Percentiles rank a stretch among this genome's conserved stretches.
Evolutionary conservation across 2,888 invertebrate genomes (phyloP).

Genomic region (Physocephala rufipes): DNA sequence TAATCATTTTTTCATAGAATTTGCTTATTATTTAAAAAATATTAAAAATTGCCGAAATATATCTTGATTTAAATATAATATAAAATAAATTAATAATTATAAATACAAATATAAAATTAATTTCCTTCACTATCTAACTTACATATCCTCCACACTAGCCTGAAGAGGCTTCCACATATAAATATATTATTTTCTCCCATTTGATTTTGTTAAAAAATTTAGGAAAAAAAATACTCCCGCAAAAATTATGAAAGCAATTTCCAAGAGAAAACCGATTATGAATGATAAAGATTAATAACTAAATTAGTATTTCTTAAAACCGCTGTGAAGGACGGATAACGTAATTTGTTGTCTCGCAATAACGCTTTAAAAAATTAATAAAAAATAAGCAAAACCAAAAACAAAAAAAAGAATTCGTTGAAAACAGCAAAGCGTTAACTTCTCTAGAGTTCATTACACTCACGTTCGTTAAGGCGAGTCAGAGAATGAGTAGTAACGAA

Average conservation of each 20-base stretch:
- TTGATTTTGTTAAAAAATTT: not conserved
- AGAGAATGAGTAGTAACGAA: constrained; percentile 56
- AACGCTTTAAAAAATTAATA: too few species aligned
- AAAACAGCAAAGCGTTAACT: constrained; percentile 25
- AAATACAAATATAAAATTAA: too few species aligned
- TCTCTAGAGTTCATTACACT: constrained; percentile 59
- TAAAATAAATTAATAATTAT: too few species aligned
- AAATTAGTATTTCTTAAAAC: constrained; percentile 3
- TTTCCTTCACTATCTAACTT: too few species aligned
- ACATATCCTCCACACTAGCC: too few species aligned
- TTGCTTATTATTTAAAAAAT: too few species aligned
- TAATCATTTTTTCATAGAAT: too few species aligned
- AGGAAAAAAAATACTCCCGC: too few species aligned
- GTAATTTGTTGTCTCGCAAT: not conserved
- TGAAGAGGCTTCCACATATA: not conserved
- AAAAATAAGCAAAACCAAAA: not conserved
- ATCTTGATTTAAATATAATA: too few species aligned
- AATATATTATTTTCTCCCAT: not conserved
- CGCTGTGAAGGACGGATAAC: not conserved
- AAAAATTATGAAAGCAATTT: constrained; percentile 3
- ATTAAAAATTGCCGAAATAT: too few species aligned
- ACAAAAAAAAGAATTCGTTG: constrained; percentile 11
- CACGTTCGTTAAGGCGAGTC: constrained; percentile 46
- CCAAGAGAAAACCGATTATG: not conserved
- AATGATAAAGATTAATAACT: constrained; percentile 19